Conservation (phyloP, 2,113 vertebrate genomes). For the Dinomys branickii region DNA sequence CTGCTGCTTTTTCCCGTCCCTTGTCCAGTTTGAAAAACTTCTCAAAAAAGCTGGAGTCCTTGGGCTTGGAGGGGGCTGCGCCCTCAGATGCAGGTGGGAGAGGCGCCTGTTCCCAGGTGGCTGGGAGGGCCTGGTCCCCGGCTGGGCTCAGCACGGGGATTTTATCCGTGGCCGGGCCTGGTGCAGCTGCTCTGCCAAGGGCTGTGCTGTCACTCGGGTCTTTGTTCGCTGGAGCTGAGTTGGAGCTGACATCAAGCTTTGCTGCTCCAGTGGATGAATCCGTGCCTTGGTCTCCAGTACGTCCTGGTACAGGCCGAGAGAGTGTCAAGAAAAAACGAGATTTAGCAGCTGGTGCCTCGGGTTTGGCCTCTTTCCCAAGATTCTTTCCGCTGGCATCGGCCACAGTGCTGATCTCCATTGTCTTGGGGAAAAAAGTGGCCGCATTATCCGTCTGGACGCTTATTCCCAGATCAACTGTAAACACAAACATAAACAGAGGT, state of each 20-base stretch:
- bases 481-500: slow-evolving; percentile 79
- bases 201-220: slow-evolving; percentile 63
- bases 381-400: slow-evolving; percentile 75
- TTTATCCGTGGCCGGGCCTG: neutral
- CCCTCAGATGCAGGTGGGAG: slow-evolving; percentile 53
- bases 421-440: slow-evolving; percentile 75
- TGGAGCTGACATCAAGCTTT: slow-evolving; percentile 74
- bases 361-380: slow-evolving; percentile 80
- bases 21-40: slow-evolving; percentile 89
- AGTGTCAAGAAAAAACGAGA: slow-evolving; percentile 82
- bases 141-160: slow-evolving; percentile 5
- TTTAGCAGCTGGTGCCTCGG: slow-evolving; percentile 79
- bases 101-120: rapidly evolving
- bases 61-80: slow-evolving; percentile 16
- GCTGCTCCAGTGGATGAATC: slow-evolving; percentile 65
- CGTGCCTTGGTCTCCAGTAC: slow-evolving; percentile 76
- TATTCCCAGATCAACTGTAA: slow-evolving; percentile 84
- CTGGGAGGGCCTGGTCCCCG: neutral
- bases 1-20: slow-evolving; percentile 57
- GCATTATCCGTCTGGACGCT: slow-evolving; percentile 79
- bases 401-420: slow-evolving; percentile 74
- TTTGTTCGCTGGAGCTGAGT: slow-evolving; percentile 63
- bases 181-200: slow-evolving; percentile 59
- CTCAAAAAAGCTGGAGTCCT: slow-evolving; percentile 84
- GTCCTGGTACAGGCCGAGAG: slow-evolving; percentile 86